Evolutionary conservation across 2,888 invertebrate species (phyloP).

Genomic region (Tetropium fuscum): DNA sequence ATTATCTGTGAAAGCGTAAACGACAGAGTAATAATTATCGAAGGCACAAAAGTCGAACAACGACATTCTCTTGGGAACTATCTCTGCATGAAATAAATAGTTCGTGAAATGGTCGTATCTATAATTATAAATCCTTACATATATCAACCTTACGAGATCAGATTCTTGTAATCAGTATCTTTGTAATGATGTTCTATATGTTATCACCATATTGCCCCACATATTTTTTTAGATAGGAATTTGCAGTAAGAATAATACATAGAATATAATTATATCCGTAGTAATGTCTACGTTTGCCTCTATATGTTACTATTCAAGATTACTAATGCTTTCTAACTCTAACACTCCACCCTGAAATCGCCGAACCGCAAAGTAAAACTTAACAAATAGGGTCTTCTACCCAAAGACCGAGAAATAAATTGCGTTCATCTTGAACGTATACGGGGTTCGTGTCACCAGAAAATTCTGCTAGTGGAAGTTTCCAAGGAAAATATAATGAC

Average conservation of each 20-base stretch:
- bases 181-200: too few species aligned
- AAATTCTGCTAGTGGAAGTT: slow-evolving; percentile 14
- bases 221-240: too few species aligned
- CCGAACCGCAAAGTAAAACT: slow-evolving; percentile 22
- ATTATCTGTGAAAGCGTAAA: too few species aligned
- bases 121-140: too few species aligned
- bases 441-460: slow-evolving; percentile 16
- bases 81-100: too few species aligned
- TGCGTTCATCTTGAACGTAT: slow-evolving; percentile 24
- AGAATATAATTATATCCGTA: background rate
- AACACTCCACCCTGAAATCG: slow-evolving; percentile 5
- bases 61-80: too few species aligned
- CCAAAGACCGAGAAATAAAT: slow-evolving; percentile 21
- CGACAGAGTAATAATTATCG: too few species aligned
- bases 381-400: slow-evolving; percentile 26
- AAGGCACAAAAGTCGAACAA: too few species aligned
- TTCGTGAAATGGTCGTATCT: too few species aligned
- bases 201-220: too few species aligned
- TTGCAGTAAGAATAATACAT: background rate
- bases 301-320: slow-evolving; percentile 6
- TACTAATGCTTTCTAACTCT: slow-evolving; percentile 7
- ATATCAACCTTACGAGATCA: too few species aligned
- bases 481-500: slow-evolving; percentile 2
- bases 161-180: too few species aligned
- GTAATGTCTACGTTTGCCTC: background rate